Evolutionary conservation across 2,113 vertebrate species (phyloP), one percentile per base, ranked within the genome.

Genomic region (Emydura subglobosa): DNA sequence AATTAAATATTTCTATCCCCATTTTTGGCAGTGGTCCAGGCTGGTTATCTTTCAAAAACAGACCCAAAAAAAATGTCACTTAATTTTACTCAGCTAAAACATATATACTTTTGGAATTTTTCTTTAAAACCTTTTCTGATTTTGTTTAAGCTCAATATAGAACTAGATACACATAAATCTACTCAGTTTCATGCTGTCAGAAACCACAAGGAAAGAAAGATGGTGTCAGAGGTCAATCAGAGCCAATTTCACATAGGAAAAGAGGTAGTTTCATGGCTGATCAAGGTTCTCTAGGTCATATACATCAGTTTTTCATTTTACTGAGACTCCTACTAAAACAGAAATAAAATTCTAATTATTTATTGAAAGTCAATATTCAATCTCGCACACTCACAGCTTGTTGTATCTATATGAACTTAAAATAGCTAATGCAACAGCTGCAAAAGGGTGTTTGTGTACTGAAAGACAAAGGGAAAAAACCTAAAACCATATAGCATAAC

Each of bases 1-100:
- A 94, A 95, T 55, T 83, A 90, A 91, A 31, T 95, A 81, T 83
- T 96, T 92, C 83, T 94, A 79, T 85, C 72, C 13, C 24, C 81
- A 10, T 61, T 86, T 82, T 90, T 93, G 50, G 50, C 68, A 81
- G n/a, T 92, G 19, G 29, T 61, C 29, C 83, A 61, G 34, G 82
- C 47, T 51, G 8, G 12, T 87, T 95, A 91, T 92, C 61, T 93
- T 22, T 92, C 47, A 95, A 55, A 92, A 94, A 44, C 44, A 78
- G 55, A 44, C 27, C 31, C 6, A 17, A n/a, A 25, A 83, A 42
- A 83, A 42, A 13, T 86, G 53, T 83, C 17, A 80, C 29, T 54
- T 88, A 65, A 78, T 92, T 94, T 5, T 76, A 74, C 80, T 96
- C 31, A 85, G 54, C 87, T 59, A 82, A 90, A 82, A 96, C 22